These are phyloP conservation scores for Drosophila pseudotalamancana DNA, from an alignment of 2,888 invertebrate species.

Conservation along the genomic window DNA sequence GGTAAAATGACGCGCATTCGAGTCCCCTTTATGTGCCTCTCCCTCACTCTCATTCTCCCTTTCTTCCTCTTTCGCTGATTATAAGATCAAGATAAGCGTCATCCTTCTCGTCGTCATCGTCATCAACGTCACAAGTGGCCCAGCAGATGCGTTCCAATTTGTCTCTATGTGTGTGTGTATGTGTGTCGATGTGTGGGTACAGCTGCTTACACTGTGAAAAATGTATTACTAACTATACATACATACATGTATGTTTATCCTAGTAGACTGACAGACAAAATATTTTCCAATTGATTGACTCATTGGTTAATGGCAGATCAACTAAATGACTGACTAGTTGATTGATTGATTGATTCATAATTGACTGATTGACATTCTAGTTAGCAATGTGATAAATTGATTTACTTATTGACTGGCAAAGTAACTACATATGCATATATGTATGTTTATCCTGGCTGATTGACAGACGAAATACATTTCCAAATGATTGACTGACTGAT, in stretches of 20 bases:
- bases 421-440: no score
- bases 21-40: constrained; percentile 2
- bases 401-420: no score
- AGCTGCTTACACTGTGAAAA: constrained; percentile 29
- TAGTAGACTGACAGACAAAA: no score
- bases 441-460: no score
- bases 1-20: constrained; percentile 48
- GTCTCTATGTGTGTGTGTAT: neutral
- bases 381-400: no score
- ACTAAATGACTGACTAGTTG: neutral
- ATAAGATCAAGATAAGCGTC: constrained; percentile 71
- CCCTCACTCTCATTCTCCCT: neutral
- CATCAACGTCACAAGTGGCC: constrained; percentile 28
- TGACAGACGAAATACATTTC: no score
- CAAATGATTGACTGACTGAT: neutral
- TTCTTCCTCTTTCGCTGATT: constrained; percentile 34
- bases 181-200: constrained; percentile 13
- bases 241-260: neutral
- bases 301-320: neutral
- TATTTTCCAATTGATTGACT: constrained; percentile 1
- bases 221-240: neutral
- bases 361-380: neutral
- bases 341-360: neutral
- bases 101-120: constrained; percentile 31
- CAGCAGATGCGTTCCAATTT: constrained; percentile 43